These are phyloP conservation scores for Cuculus canorus DNA, from an alignment of 2,797 vertebrate genomes.

Conservation along the genomic window DNA sequence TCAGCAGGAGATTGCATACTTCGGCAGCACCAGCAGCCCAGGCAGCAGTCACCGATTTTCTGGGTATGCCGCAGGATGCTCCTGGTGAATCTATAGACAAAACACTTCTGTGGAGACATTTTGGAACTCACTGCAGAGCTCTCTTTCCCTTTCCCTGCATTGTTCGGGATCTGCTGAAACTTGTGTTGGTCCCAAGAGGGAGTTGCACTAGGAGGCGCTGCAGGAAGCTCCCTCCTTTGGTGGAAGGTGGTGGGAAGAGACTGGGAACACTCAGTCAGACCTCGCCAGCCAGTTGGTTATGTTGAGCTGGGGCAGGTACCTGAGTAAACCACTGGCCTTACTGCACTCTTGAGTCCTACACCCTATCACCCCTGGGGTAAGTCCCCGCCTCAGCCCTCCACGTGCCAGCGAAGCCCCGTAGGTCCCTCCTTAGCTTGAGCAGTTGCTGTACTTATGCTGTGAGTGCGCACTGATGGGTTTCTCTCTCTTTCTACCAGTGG, in stretches of 20 bases:
- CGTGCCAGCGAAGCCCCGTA: rapidly evolving
- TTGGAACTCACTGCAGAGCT: neutral
- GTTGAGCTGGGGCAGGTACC: neutral
- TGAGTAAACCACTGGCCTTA: neutral
- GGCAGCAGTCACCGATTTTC: neutral
- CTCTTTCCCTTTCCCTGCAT: neutral
- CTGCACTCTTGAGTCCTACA: neutral
- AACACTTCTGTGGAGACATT: neutral
- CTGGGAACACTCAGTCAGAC: neutral
- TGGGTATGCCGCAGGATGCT: neutral
- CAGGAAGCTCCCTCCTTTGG: neutral
- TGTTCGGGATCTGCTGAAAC: neutral
- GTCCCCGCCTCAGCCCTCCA: neutral
- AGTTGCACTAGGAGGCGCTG: neutral
- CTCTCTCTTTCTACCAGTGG: slow-evolving; percentile 81
- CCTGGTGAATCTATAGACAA: neutral
- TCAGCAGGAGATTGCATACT: rapidly evolving
- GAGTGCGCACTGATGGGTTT: neutral
- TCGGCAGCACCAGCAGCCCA: neutral
- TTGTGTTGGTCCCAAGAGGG: neutral
- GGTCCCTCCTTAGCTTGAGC: rapidly evolving
- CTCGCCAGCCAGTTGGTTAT: neutral
- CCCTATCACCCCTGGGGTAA: neutral
- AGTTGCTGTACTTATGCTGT: rapidly evolving
- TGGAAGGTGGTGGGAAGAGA: neutral